Base-by-base conservation (phyloP, 2,113 vertebrate species). In the Entosphenus tridentatus region DNA sequence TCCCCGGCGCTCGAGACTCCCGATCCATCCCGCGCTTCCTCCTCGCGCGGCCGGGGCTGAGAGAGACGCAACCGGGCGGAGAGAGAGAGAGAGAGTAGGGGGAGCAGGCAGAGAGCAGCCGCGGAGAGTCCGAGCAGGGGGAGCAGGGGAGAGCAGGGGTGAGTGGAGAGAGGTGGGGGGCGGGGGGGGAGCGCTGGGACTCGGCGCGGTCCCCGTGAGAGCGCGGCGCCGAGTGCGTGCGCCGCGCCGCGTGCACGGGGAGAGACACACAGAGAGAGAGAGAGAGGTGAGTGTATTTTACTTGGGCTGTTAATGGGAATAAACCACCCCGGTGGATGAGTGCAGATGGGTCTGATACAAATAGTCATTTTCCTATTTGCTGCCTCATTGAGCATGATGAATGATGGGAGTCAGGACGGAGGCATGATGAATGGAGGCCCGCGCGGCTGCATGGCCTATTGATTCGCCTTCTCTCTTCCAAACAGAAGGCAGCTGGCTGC, bases 361-460 rank as follows among this genome's bases (percentile, higher is more conserved):
- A 96, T 97, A 96, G 93, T 97, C 93, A 97, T 97, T 97, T 97
- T 97, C 93, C 93, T 97, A 97, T 97, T 97, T 97, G 90, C 91
- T 96, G 93, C 93, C 93, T 96, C 93, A 97, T 97, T 97, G 93
- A 88, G 87, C 91, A 90, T 97, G 93, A 97, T 97, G 93, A 97
- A 97, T 97, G 93, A 95, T 95, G 87, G 88, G 86, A 97, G 93
- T 96, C 93, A 96, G 87, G 86, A 88, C 95, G 87, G 91, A 88
- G 82, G 87, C 83, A 88, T 97, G 92, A 96, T 97, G 87, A 92
- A 97, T 97, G 89, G 93, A 88, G 88, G 88, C 93, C 92, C 89
- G 89, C 89, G 95, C 85, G 85, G 91, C 85, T 95, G 89, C 93
- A 96, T 96, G 92, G 86, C 91, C 92, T 97, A 96, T 97, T 97